These are phyloP conservation scores for Periophthalmus magnuspinnatus DNA, from an alignment of 2,797 vertebrate genomes.

Conservation along the genomic window DNA sequence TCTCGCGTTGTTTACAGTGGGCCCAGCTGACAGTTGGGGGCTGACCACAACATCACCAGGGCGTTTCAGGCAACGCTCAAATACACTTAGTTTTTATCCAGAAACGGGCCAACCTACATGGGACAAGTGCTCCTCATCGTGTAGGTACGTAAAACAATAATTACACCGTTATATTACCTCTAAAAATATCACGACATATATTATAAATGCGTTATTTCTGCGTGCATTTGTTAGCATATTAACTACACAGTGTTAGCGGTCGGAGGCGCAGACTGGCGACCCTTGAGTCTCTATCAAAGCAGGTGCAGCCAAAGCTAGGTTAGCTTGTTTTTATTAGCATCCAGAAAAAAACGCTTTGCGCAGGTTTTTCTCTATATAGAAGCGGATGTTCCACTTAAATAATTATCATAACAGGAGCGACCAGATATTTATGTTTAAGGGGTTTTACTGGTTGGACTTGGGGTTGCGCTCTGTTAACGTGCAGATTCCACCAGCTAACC, in stretches of 20 bases:
- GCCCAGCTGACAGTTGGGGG: slow-evolving; percentile 35
- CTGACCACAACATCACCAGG: slow-evolving; percentile 67
- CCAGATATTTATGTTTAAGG: not conserved
- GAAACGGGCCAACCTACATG: slow-evolving; percentile 37
- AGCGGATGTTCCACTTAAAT: not conserved
- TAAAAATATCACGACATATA: not conserved
- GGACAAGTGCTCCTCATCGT: slow-evolving; percentile 44
- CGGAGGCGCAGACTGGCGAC: slow-evolving; percentile 45
- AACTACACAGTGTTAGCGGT: slow-evolving; percentile 34
- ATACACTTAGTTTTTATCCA: slow-evolving; percentile 22
- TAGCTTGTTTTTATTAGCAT: slow-evolving; percentile 18
- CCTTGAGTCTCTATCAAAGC: slow-evolving; percentile 58
- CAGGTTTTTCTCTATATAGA: not conserved
- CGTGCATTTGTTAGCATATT: slow-evolving; percentile 29
- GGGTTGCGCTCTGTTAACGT: not conserved
- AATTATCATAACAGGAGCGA: not conserved
- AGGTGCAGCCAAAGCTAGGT: slow-evolving; percentile 53
- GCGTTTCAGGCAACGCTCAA: slow-evolving; percentile 56
- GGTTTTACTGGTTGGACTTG: not conserved
- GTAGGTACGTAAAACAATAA: slow-evolving; percentile 56
- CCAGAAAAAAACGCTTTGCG: slow-evolving; percentile 3
- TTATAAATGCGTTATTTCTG: not conserved
- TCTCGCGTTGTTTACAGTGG: slow-evolving; percentile 57
- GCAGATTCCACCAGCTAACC: not conserved
- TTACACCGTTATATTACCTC: not conserved